Evolutionary conservation across 1,140 invertebrate genomes (phyloP).

Genomic region (Meloidogyne exigua): DNA sequence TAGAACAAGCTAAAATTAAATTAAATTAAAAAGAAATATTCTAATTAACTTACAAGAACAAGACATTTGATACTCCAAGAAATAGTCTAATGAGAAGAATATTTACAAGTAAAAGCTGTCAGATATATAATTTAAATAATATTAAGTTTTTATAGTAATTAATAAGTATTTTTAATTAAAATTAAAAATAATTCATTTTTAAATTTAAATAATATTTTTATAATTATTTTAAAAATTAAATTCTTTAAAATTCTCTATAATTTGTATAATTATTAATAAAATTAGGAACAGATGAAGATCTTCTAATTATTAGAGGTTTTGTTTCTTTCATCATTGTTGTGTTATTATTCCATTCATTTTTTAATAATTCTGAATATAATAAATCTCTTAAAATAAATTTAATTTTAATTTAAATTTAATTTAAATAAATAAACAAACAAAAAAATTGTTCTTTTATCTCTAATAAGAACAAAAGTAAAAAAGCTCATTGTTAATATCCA

Average conservation of each 20-base stretch:
- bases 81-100: too few species aligned
- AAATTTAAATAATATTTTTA: neutral
- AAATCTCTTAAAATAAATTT: neutral
- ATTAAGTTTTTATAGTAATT: slow-evolving; percentile 1
- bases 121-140: neutral
- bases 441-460: slow-evolving; percentile 18
- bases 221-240: too few species aligned
- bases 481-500: slow-evolving; percentile 13
- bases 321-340: neutral
- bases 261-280: neutral
- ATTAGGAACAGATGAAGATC: slow-evolving; percentile 18
- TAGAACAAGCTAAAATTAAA: neutral
- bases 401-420: neutral
- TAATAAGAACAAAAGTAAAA: slow-evolving; percentile 26
- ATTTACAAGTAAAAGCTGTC: too few species aligned
- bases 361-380: slow-evolving; percentile 5
- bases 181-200: too few species aligned
- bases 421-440: neutral
- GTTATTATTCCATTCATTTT: slow-evolving; percentile 6
- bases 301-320: slow-evolving; percentile 9
- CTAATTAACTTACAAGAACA: neutral
- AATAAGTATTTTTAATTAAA: too few species aligned
- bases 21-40: neutral
- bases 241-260: slow-evolving; percentile 15
- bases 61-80: neutral